Percentiles rank a stretch among this genome's conserved stretches.
phyloP scores from a whole-genome alignment of 2,113 vertebrate genomes.

The Mesoclemmys tuberculata region DNA sequence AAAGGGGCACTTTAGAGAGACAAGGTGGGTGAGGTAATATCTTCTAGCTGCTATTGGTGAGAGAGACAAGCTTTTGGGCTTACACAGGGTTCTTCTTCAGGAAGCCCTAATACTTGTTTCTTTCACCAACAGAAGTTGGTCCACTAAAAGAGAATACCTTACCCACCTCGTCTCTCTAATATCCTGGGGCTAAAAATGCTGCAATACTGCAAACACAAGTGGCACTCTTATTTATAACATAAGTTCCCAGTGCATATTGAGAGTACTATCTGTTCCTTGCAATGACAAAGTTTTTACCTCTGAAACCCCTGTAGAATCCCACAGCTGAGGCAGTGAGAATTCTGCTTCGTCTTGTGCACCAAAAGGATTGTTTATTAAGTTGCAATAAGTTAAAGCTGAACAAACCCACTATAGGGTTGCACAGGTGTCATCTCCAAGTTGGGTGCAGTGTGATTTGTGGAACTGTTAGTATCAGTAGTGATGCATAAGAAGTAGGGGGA shows the following conservation, averaged over 20 bases:
- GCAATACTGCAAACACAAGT: neutral
- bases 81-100: too few species aligned
- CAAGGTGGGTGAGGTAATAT: too few species aligned
- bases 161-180: too few species aligned
- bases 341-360: neutral
- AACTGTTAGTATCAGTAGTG: neutral
- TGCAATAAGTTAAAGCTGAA: neutral
- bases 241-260: neutral
- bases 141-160: too few species aligned
- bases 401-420: neutral
- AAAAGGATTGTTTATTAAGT: neutral
- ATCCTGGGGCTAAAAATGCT: neutral
- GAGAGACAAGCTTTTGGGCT: too few species aligned
- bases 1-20: neutral
- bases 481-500: fast-evolving
- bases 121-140: too few species aligned
- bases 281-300: neutral
- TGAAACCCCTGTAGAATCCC: neutral
- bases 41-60: too few species aligned
- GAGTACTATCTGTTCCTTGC: neutral
- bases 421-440: neutral
- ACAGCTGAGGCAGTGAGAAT: neutral
- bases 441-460: neutral
- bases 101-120: too few species aligned
- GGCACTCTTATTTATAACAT: neutral